A percentile compares a stretch with the other conserved stretches of the same genome.
These are phyloP conservation scores for Rhineura floridana DNA, from an alignment of 2,113 vertebrate genomes.

Conservation along the genomic window DNA sequence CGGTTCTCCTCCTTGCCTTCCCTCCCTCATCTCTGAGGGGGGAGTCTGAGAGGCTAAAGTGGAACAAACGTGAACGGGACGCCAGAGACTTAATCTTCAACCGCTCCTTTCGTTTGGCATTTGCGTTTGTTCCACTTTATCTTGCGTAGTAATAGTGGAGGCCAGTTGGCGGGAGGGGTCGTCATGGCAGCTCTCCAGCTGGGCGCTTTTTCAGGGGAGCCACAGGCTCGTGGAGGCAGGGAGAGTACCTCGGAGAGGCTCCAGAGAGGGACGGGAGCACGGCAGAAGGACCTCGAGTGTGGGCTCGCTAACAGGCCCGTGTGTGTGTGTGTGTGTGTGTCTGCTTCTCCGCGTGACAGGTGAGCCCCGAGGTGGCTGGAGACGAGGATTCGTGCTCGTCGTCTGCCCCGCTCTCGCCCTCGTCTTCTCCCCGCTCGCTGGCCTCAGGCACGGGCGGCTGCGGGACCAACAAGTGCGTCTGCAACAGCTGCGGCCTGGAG, in stretches of 20 bases:
- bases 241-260: background rate
- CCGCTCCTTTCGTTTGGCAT: no score
- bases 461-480: slow-evolving; percentile 80
- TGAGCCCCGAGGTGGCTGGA: slow-evolving; percentile 78
- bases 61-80: background rate
- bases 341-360: slow-evolving; percentile 65
- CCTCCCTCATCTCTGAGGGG: background rate
- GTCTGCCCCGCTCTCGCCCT: slow-evolving; percentile 80
- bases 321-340: background rate
- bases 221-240: background rate
- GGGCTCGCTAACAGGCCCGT: background rate
- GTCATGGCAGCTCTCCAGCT: background rate
- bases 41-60: background rate
- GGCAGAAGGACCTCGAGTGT: background rate
- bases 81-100: background rate
- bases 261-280: background rate
- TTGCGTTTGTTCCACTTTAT: no score
- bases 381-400: slow-evolving; percentile 86
- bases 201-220: background rate
- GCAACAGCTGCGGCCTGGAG: slow-evolving; percentile 90
- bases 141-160: no score
- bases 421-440: slow-evolving; percentile 88
- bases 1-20: background rate
- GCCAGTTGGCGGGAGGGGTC: background rate
- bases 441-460: slow-evolving; percentile 80